Percentiles rank a stretch among this genome's conserved stretches.
These are phyloP conservation scores for Paracentrotus lividus DNA, from an alignment of 53 echinoderm and acorn worm species.

Conservation along the genomic window DNA sequence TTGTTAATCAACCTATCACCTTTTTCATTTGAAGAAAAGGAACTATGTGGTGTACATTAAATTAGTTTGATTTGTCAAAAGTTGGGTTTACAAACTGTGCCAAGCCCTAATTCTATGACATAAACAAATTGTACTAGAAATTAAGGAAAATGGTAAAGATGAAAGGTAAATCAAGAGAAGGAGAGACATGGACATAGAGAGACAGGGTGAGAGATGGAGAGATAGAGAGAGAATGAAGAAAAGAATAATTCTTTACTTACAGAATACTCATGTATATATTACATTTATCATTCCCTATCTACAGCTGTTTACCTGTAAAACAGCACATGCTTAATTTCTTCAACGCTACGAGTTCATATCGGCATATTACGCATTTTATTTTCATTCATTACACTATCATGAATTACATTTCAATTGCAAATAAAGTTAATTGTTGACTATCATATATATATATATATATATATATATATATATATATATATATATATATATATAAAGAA, in stretches of 20 bases:
- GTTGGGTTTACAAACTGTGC: neutral
- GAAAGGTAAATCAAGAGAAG: neutral
- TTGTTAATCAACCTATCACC: neutral
- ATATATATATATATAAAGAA: neutral
- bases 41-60: neutral
- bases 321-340: neutral
- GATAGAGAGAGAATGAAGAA: neutral
- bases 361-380: neutral
- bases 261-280: neutral
- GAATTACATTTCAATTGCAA: neutral
- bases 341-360: neutral
- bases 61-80: neutral
- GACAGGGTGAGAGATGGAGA: neutral
- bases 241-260: neutral
- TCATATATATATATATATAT: neutral
- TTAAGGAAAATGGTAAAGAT: neutral
- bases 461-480: neutral
- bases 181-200: neutral
- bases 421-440: neutral
- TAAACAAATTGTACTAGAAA: neutral
- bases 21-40: neutral
- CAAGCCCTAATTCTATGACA: neutral
- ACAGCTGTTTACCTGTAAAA: neutral
- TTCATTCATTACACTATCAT: neutral
- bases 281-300: neutral